Evolutionary conservation across 2,113 vertebrate species (phyloP).

Genomic region (Leucopsar rothschildi): DNA sequence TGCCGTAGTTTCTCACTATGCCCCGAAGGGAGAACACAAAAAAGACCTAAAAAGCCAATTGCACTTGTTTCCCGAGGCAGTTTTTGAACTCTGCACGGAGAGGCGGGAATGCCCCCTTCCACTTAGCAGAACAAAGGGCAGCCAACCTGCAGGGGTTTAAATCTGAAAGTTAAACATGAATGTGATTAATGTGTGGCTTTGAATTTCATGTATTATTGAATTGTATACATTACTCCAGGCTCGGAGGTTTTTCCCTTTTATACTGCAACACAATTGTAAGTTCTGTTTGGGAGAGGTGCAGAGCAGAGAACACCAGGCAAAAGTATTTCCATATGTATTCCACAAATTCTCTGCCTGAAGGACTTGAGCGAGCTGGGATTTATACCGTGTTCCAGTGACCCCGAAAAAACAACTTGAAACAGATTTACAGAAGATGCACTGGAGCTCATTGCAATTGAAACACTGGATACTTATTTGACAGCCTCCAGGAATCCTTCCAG

Average conservation of each 20-base stretch:
- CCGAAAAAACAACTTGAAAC: slow-evolving; percentile 35
- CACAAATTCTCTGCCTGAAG: slow-evolving; percentile 45
- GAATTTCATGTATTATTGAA: slow-evolving; percentile 58
- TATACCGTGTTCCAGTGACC: slow-evolving; percentile 54
- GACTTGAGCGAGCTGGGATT: slow-evolving; percentile 33
- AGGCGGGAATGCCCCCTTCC: slow-evolving; percentile 57
- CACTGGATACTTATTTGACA: slow-evolving; percentile 19
- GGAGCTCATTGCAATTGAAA: slow-evolving; percentile 28
- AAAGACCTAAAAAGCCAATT: slow-evolving; percentile 22
- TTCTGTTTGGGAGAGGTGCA: slow-evolving; percentile 42
- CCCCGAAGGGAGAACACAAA: background rate
- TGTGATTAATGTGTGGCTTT: slow-evolving; percentile 67
- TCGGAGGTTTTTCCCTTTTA: slow-evolving; percentile 42
- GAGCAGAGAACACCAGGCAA: slow-evolving; percentile 34
- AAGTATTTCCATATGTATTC: slow-evolving; percentile 67
- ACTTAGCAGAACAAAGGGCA: slow-evolving; percentile 57
- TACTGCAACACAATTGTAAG: slow-evolving; percentile 40
- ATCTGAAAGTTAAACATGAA: slow-evolving; percentile 49
- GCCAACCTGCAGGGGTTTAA: slow-evolving; percentile 45
- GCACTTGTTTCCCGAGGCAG: slow-evolving; percentile 61
- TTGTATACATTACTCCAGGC: slow-evolving; percentile 55
- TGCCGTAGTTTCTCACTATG: background rate
- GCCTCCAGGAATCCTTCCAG: slow-evolving; percentile 45
- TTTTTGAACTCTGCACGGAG: slow-evolving; percentile 29
- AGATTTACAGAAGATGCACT: slow-evolving; percentile 47